A percentile compares a stretch with the other conserved stretches of the same genome.
phyloP scores from a whole-genome alignment of 2,113 vertebrate genomes.

The Cisticola juncidis region DNA sequence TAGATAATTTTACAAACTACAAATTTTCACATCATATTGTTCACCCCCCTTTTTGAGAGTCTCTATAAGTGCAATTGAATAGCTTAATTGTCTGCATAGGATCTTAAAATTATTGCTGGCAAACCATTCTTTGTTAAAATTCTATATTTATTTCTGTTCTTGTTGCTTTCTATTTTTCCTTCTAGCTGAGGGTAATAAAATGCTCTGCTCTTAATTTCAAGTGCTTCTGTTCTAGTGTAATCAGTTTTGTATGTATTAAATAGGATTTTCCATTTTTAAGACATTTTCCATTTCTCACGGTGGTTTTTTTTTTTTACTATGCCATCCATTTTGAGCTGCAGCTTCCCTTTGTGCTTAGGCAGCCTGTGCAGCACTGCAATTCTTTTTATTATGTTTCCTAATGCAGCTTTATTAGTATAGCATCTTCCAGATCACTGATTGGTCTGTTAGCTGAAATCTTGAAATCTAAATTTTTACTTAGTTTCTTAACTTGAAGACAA shows the following conservation, averaged over 20 bases:
- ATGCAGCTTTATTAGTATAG: background rate
- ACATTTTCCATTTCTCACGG: background rate
- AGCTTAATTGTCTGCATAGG: background rate
- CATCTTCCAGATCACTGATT: background rate
- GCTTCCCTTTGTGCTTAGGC: conserved; percentile 44
- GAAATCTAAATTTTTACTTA: background rate
- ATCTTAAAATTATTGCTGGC: background rate
- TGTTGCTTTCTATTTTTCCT: background rate
- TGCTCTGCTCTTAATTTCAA: background rate
- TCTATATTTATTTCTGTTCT: background rate
- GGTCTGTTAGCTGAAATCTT: background rate
- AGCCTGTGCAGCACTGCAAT: conserved; percentile 11
- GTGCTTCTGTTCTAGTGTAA: background rate
- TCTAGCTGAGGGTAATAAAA: background rate
- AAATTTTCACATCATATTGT: background rate
- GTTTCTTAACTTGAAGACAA: background rate
- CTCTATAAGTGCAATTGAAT: background rate
- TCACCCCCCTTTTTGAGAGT: background rate
- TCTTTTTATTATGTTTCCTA: background rate
- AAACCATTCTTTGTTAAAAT: background rate
- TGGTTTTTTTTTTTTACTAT: background rate
- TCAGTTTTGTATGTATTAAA: background rate
- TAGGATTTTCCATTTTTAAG: conserved; percentile 1
- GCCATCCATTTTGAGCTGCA: conserved; percentile 61
- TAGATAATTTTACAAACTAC: background rate